Evolutionary conservation across 2,113 vertebrate genomes (phyloP).

Genomic region (Odocoileus hemionus): DNA sequence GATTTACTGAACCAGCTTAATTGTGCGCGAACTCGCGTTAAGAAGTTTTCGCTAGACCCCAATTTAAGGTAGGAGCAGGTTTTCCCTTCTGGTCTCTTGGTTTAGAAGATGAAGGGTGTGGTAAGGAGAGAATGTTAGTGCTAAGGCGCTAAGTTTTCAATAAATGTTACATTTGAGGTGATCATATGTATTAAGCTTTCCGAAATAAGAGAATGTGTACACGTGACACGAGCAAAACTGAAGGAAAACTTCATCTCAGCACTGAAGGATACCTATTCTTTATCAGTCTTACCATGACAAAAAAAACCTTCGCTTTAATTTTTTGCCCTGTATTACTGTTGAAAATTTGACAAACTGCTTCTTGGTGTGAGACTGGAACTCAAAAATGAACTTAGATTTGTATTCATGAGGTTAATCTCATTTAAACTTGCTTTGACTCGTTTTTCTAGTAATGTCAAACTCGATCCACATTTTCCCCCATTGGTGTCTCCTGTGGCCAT

Average conservation of each 20-base stretch:
- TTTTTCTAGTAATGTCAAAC: not conserved
- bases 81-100: not conserved
- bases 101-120: not conserved
- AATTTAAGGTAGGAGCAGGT: not conserved
- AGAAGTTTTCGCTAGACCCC: not conserved
- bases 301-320: not conserved
- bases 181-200: not conserved
- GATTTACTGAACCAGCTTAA: not conserved
- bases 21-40: not conserved
- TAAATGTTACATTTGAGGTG: slow-evolving; percentile 8
- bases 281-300: not conserved
- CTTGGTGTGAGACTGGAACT: not conserved
- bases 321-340: not conserved
- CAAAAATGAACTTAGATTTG: slow-evolving; percentile 23
- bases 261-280: not conserved
- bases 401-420: not conserved
- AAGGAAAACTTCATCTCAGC: not conserved
- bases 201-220: not conserved
- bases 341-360: not conserved
- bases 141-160: not conserved
- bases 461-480: not conserved
- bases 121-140: not conserved
- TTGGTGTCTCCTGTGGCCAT: not conserved
- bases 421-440: not conserved
- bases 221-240: not conserved